Conservation (phyloP, 2,113 vertebrate species). For the Prinia subflava region DNA sequence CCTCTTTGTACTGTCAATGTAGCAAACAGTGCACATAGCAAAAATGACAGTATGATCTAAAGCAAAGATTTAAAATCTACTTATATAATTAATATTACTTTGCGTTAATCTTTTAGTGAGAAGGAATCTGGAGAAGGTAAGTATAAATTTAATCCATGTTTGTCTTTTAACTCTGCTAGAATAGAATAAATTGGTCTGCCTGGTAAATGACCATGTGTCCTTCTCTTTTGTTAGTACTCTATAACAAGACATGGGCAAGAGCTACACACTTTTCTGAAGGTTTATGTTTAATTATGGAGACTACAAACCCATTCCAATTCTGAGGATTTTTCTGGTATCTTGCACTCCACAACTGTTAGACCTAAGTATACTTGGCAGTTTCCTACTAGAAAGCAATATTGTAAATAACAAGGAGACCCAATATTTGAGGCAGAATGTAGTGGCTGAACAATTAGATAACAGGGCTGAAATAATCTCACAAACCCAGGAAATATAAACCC, state of each 20-base stretch:
- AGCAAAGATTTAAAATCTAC: background rate
- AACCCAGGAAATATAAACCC: background rate
- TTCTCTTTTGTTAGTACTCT: background rate
- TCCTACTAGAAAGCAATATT: background rate
- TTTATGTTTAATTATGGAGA: background rate
- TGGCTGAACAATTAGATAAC: background rate
- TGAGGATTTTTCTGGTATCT: background rate
- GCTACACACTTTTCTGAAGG: background rate
- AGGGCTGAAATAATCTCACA: background rate
- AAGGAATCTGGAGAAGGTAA: background rate
- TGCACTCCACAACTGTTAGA: background rate
- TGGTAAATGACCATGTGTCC: fast-evolving
- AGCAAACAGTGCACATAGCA: background rate
- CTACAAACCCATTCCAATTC: background rate
- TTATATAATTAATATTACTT: background rate
- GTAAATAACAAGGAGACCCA: background rate
- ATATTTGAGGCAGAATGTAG: background rate
- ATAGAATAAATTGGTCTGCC: background rate
- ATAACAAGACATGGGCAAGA: background rate
- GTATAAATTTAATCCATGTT: background rate
- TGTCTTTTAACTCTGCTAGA: background rate
- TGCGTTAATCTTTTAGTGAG: background rate
- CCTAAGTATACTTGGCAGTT: background rate
- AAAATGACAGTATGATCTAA: background rate
- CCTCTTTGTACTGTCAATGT: background rate